These are phyloP conservation scores for Amphimallon solstitiale DNA, from an alignment of 2,888 invertebrate species.

Conservation along the genomic window DNA sequence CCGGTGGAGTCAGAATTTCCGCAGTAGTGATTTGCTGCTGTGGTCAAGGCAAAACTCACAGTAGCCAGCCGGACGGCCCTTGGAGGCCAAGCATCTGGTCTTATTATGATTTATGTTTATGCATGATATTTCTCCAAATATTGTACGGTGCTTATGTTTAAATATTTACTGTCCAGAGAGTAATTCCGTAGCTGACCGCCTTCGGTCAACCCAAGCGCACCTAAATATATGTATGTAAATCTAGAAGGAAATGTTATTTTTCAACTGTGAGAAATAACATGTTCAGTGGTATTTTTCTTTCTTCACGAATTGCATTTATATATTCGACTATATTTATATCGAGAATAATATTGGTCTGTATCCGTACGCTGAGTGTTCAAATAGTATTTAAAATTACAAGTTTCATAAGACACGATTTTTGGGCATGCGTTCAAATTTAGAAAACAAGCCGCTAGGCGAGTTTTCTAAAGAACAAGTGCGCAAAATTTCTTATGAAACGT, in stretches of 20 bases:
- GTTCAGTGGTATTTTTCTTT: too few species aligned
- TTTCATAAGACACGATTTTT: too few species aligned
- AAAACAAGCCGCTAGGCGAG: too few species aligned
- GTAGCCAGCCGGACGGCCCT: constrained; percentile 33
- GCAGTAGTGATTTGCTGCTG: constrained; percentile 34
- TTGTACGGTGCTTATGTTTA: constrained; percentile 36
- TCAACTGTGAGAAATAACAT: constrained; percentile 13
- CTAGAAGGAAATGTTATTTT: constrained; percentile 14
- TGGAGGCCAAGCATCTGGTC: constrained; percentile 35
- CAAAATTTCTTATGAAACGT: too few species aligned
- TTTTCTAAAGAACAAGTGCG: too few species aligned
- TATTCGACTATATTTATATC: too few species aligned
- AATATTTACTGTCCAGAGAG: constrained; percentile 40
- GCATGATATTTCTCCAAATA: constrained; percentile 43
- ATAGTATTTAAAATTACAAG: too few species aligned
- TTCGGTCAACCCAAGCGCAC: constrained; percentile 15
- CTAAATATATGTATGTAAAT: constrained; percentile 17
- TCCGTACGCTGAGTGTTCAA: too few species aligned
- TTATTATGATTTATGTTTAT: constrained; percentile 44
- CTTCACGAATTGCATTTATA: too few species aligned
- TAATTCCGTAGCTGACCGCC: constrained; percentile 37
- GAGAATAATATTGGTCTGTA: too few species aligned
- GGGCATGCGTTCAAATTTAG: too few species aligned
- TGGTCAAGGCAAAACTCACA: constrained; percentile 33
- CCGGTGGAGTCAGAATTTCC: constrained; percentile 23